Base-by-base conservation (phyloP, 2,888 invertebrate genomes). In the Sphecodes monilicornis region DNA sequence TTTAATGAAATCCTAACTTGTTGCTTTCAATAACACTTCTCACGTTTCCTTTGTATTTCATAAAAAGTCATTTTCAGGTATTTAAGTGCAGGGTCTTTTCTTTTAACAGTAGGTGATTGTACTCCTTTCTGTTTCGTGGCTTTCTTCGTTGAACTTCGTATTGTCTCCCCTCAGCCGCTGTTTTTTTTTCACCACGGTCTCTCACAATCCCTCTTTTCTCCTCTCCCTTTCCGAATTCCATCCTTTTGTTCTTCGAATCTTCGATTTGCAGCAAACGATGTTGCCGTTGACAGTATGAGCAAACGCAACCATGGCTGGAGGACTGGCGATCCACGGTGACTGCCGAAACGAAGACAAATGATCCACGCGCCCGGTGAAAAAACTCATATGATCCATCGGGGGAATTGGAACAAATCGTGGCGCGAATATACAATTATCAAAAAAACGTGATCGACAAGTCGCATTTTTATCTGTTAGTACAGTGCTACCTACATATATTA, bases 271-370 rank as follows among this genome's bases (percentile, higher is more conserved):
- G 41, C 50, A 57, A 77, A 72, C 32, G 68, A 77, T 69, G 83
- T 77, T 54, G 73, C 43, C 60, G 43, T 82, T 46, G 66, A 72
- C 66, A 18, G 81, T 57, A 1, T 10, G 64, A 54, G 18, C 83
- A 46, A 82, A 74, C 64, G 77, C 29, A 43, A 29, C 64, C 73
- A 26, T 60, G 82, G 80, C 50, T 26, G 41, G 69, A 50, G 57
- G 60, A 69, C 74, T 46, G 83, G 77, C 83, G 26, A 73, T 71
- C 57, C 75, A 71, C 36, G 82, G 43, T 66, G 43, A 36, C 75
- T 46, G 68, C 60, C 70, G 36, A 54, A 77, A 84, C 69, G 77
- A 77, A 83, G 84, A 84, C 74, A 77, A 83, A 84, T 82, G 84
- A 83, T 77, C 69, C 32, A 22, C 16, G 72, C 50, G 36, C 77